phyloP scores from a whole-genome alignment of 2,888 invertebrate species.

The Pelosia muscerda region DNA sequence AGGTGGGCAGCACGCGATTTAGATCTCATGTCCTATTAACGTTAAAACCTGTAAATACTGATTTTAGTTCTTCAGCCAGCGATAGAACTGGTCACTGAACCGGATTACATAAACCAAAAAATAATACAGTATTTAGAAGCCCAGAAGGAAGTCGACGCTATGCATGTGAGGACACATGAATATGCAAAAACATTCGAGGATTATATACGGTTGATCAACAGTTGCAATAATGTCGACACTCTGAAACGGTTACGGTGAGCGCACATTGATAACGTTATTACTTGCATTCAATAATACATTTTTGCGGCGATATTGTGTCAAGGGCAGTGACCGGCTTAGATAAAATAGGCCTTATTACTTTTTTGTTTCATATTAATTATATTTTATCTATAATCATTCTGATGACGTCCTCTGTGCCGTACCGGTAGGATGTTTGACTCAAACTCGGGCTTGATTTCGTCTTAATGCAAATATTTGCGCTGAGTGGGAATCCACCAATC shows the following conservation, averaged over 20 bases:
- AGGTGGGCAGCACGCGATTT: no score
- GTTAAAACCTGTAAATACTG: neutral
- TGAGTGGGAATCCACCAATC: no score
- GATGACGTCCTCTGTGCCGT: neutral
- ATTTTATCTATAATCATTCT: neutral
- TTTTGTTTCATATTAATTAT: conserved; percentile 3
- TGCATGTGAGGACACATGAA: conserved; percentile 93
- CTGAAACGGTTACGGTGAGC: conserved; percentile 92
- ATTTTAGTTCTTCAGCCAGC: conserved; percentile 92
- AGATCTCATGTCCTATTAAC: neutral
- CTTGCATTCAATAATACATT: conserved; percentile 43
- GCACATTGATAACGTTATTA: conserved; percentile 49
- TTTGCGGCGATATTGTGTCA: conserved; percentile 27
- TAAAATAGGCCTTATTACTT: conserved; percentile 8
- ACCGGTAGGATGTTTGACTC: neutral
- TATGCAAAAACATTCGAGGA: conserved; percentile 96
- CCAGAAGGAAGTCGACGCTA: conserved; percentile 91
- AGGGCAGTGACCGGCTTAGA: conserved; percentile 13
- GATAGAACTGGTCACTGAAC: conserved; percentile 94
- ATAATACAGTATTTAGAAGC: conserved; percentile 94
- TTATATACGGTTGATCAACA: conserved; percentile 94
- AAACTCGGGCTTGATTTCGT: no score
- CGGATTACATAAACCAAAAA: conserved; percentile 96
- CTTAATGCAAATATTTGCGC: neutral
- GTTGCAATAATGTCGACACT: conserved; percentile 93